Conservation (phyloP, 2,888 invertebrate genomes). For the Biston stratarius region DNA sequence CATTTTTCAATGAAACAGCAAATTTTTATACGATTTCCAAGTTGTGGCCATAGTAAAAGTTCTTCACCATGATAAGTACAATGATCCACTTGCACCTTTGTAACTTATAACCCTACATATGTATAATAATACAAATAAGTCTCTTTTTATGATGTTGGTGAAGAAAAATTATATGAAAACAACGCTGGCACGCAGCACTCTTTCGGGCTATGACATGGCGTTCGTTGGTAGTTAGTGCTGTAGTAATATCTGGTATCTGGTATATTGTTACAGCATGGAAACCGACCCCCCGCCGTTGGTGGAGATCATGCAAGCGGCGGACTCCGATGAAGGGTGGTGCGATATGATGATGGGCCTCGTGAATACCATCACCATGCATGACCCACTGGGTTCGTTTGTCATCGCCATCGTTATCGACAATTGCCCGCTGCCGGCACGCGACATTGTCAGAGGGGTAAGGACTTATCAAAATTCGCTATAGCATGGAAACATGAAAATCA, state of each 20-base stretch:
- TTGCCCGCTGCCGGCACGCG: slow-evolving; percentile 94
- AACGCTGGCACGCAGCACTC: too few species aligned
- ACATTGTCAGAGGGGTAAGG: slow-evolving; percentile 88
- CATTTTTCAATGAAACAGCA: too few species aligned
- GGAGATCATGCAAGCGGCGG: slow-evolving; percentile 94
- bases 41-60: too few species aligned
- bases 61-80: too few species aligned
- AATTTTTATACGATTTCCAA: too few species aligned
- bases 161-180: too few species aligned
- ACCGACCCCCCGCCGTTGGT: slow-evolving; percentile 95
- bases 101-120: too few species aligned
- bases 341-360: slow-evolving; percentile 94
- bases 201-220: neutral
- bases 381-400: slow-evolving; percentile 95
- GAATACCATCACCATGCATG: slow-evolving; percentile 92
- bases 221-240: neutral
- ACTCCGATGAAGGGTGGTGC: slow-evolving; percentile 96
- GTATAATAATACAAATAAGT: too few species aligned
- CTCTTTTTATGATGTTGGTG: too few species aligned
- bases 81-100: too few species aligned
- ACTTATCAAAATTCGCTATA: too few species aligned
- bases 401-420: slow-evolving; percentile 96
- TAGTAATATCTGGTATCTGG: neutral
- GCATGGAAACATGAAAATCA: too few species aligned
- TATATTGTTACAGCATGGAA: slow-evolving; percentile 89